These are phyloP conservation scores for Thalassoma bifasciatum DNA, from an alignment of 2,113 vertebrate genomes.

Conservation along the genomic window DNA sequence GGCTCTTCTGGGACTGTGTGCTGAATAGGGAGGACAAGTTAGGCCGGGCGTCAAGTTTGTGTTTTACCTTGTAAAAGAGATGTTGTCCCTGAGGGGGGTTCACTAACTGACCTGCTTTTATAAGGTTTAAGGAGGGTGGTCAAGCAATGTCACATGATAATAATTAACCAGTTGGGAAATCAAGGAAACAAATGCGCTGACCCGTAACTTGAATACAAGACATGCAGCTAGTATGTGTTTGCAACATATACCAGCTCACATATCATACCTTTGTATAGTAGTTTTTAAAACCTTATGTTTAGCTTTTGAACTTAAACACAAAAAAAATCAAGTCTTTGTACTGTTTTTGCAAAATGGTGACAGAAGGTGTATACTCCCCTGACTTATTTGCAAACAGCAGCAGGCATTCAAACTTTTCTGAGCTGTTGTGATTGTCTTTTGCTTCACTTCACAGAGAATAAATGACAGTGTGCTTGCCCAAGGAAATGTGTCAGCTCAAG, in stretches of 20 bases:
- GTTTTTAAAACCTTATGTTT: neutral
- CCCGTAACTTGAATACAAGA: neutral
- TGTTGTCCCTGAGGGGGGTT: neutral
- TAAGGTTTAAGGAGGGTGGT: neutral
- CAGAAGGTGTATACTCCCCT: neutral
- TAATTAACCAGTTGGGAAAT: constrained; percentile 48
- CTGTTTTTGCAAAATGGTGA: neutral
- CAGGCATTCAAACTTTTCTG: constrained; percentile 5
- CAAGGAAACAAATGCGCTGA: constrained; percentile 1
- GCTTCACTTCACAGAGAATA: constrained; percentile 38
- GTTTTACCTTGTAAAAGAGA: constrained; percentile 12
- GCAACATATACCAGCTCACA: too few relatives aligned
- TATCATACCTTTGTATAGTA: neutral
- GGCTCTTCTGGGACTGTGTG: neutral
- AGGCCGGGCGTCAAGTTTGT: constrained; percentile 26
- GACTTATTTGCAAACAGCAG: constrained; percentile 12
- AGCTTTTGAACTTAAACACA: neutral
- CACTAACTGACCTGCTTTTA: constrained; percentile 14
- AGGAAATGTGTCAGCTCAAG: constrained; percentile 30
- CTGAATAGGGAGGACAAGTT: neutral
- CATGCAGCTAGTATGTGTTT: too few relatives aligned
- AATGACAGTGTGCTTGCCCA: constrained; percentile 30
- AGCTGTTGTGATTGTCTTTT: constrained; percentile 17
- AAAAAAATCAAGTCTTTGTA: too few relatives aligned
- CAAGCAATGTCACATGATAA: constrained; percentile 12